phyloP scores from a whole-genome alignment of 2,888 invertebrate genomes.

The Aspidiotus rigidus region DNA sequence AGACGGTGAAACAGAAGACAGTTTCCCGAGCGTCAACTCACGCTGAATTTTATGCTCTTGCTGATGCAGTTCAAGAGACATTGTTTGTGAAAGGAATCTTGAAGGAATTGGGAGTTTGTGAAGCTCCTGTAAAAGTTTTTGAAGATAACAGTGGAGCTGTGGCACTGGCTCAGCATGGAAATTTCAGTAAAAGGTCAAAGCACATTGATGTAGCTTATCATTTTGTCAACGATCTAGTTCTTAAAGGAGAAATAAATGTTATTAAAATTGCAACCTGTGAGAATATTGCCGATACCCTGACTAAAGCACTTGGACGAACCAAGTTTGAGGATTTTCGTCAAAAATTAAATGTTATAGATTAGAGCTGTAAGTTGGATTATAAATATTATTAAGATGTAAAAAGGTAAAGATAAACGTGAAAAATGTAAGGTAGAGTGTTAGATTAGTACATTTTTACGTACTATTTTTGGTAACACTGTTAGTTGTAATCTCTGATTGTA shows the following conservation, averaged over 20 bases:
- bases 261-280: neutral
- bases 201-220: no score
- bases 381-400: no score
- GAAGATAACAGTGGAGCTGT: conserved; percentile 15
- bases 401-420: no score
- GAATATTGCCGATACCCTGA: neutral
- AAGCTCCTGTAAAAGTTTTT: neutral
- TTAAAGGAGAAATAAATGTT: neutral
- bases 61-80: neutral
- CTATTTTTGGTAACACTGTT: no score
- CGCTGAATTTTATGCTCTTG: neutral
- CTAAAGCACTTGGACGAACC: neutral
- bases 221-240: neutral
- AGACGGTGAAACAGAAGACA: neutral
- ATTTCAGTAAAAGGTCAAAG: no score
- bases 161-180: neutral
- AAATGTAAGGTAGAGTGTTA: no score
- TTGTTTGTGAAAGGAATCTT: neutral
- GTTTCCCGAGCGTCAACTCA: neutral
- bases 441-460: no score
- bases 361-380: no score
- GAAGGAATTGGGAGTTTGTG: conserved; percentile 5
- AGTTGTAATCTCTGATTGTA: no score
- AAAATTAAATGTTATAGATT: no score
- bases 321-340: no score